Evolutionary conservation across 92 coral and sea anemone species (phyloP).

Genomic region (Siderastrea siderea): DNA sequence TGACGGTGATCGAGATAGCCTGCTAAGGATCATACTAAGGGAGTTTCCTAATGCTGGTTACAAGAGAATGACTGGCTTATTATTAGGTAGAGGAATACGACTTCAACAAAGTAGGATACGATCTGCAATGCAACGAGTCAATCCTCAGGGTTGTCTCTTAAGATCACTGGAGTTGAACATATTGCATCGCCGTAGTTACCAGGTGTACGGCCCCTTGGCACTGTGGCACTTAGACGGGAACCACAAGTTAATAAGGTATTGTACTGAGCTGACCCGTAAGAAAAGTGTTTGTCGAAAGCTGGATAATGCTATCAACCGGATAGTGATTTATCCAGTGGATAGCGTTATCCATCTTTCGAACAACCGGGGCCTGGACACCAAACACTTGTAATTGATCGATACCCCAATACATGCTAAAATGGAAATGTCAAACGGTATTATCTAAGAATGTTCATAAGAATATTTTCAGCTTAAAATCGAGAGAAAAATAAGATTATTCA

Average conservation of each 20-base stretch:
- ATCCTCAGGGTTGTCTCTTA: slow-evolving; percentile 52
- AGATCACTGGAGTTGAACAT: slow-evolving; percentile 50
- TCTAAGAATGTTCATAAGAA: no score
- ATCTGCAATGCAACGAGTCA: slow-evolving; percentile 54
- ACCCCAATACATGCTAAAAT: no score
- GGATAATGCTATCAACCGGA: no score
- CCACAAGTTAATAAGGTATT: slow-evolving; percentile 60
- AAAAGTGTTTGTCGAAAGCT: slow-evolving; percentile 19
- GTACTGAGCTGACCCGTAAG: slow-evolving; percentile 7
- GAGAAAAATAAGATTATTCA: no score
- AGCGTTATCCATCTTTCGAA: no score
- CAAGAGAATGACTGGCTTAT: slow-evolving; percentile 66
- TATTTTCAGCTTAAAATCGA: no score
- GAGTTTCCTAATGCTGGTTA: slow-evolving; percentile 61
- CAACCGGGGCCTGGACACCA: no score
- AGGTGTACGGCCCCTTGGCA: slow-evolving; percentile 57
- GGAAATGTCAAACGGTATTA: no score
- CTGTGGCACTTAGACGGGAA: slow-evolving; percentile 65
- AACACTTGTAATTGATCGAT: no score
- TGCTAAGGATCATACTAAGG: slow-evolving; percentile 31
- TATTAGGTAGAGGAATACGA: slow-evolving; percentile 46
- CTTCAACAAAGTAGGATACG: slow-evolving; percentile 55
- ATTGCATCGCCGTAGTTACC: slow-evolving; percentile 48
- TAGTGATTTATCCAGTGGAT: no score
- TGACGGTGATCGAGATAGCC: slow-evolving; percentile 42